Conservation (phyloP, 2,113 vertebrate species). For the Gambusia holbrooki region DNA sequence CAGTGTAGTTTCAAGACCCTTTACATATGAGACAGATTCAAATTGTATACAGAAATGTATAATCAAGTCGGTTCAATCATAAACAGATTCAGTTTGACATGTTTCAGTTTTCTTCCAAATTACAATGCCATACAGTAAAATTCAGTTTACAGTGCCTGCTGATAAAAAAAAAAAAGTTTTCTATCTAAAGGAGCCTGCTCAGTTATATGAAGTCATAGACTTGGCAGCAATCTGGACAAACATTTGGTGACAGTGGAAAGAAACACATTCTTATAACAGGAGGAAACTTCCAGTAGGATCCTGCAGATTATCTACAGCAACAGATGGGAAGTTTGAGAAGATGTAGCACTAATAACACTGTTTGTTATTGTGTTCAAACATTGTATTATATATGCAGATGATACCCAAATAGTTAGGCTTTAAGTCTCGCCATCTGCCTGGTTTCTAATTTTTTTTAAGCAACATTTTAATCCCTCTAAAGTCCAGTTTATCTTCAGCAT, state of each 20-base stretch:
- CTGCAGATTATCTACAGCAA: too few species aligned
- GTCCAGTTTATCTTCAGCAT: background rate
- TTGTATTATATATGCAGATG: background rate
- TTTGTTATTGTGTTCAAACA: background rate
- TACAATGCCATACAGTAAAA: background rate
- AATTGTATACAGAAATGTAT: background rate
- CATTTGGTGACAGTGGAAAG: background rate
- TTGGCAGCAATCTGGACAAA: background rate
- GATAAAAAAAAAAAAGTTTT: too few species aligned
- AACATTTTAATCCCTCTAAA: background rate
- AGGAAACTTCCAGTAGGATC: background rate
- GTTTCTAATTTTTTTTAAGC: background rate
- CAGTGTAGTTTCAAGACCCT: background rate
- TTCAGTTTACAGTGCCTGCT: too few species aligned
- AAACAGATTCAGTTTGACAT: background rate
- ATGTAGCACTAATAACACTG: background rate
- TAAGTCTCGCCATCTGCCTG: background rate
- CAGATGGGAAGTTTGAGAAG: background rate
- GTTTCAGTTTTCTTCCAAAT: background rate
- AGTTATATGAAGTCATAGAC: too few species aligned
- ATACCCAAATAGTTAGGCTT: background rate
- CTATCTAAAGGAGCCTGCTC: background rate
- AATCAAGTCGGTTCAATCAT: background rate
- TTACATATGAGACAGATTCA: background rate
- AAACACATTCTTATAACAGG: background rate